Conservation (phyloP, 2,797 vertebrate species). For the Podarcis siculus region DNA sequence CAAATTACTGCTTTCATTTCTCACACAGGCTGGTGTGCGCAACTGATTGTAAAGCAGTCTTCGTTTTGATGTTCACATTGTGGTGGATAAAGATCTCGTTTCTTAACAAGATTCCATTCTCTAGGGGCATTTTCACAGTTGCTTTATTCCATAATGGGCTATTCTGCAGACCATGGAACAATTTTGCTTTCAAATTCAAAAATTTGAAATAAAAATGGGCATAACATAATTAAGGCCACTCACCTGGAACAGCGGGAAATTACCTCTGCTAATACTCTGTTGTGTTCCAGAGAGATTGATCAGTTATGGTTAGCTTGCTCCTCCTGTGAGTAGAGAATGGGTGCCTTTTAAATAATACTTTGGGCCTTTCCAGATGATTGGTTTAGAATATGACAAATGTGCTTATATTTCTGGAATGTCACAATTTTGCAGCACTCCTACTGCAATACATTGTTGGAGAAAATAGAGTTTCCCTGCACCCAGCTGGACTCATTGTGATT, state of each 20-base stretch:
- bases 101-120: slow-evolving; percentile 9
- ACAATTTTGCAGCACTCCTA: not conserved
- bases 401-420: not conserved
- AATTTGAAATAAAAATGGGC: slow-evolving; percentile 20
- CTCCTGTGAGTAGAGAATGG: not conserved
- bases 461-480: not conserved
- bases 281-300: slow-evolving; percentile 14
- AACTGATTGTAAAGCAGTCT: not conserved
- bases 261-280: slow-evolving; percentile 13
- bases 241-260: slow-evolving; percentile 18
- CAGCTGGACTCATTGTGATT: not conserved
- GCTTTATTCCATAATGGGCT: slow-evolving; percentile 16
- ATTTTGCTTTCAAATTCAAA: slow-evolving; percentile 26
- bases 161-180: slow-evolving; percentile 23
- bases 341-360: slow-evolving; percentile 3
- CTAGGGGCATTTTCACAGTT: slow-evolving; percentile 5
- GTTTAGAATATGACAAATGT: slow-evolving; percentile 8
- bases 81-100: slow-evolving; percentile 3
- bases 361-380: not conserved
- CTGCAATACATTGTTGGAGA: not conserved
- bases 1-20: not conserved
- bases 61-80: not conserved
- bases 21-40: not conserved
- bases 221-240: slow-evolving; percentile 22
- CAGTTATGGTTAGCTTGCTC: slow-evolving; percentile 14